Evolutionary conservation across 2,797 vertebrate species (phyloP), one percentile per base, ranked within the genome.

Genomic region (Notamacropus eugenii): DNA sequence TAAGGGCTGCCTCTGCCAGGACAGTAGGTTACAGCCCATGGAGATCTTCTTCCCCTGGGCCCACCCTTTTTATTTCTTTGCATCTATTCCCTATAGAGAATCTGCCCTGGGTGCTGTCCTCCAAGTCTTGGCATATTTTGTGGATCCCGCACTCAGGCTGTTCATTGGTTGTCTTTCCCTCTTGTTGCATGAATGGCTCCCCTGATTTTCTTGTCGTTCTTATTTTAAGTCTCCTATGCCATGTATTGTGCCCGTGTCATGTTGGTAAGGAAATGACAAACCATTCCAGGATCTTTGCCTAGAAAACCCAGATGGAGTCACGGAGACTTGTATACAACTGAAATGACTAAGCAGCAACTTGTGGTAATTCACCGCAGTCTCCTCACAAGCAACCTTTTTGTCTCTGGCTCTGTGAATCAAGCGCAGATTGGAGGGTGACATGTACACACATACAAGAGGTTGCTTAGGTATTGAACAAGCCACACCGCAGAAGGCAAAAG

Each of bases 401-500:
- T 34, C 34, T 74, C 1, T 40, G 34, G 14, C 28, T 19, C 59
- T 74, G 22, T 74, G 34, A 40, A 19, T 74, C 5, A 1, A 67
- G 34, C 22, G 34, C 62, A 74, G 34, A 40, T n/a, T 16, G 0
- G 34, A n/a, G 67, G 22, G 59, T 67, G 31, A 67, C 59, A 46
- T 82, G n/a, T 82, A 82, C 8, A 82, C 67, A 82, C 67, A 9
- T 82, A 24, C 22, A 40, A 82, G 67, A 46, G 9, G 40, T 22
- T 3, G 19, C n/a, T 67, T n/a, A 14, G n/a, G 14, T n/a, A n/a
- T 67, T n/a, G 67, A 82, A 24, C n/a, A 82, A 94, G 92, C 94
- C 90, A 96, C 90, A 96, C 97, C 91, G 0, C 98, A 97, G 96
- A 55, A 94, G 98, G 93, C 95, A 95, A 55, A 96, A 93, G 93